Percentiles rank a stretch among this genome's conserved stretches.
phyloP scores from a whole-genome alignment of 2,888 invertebrate genomes.

The Drosophila limbata region DNA sequence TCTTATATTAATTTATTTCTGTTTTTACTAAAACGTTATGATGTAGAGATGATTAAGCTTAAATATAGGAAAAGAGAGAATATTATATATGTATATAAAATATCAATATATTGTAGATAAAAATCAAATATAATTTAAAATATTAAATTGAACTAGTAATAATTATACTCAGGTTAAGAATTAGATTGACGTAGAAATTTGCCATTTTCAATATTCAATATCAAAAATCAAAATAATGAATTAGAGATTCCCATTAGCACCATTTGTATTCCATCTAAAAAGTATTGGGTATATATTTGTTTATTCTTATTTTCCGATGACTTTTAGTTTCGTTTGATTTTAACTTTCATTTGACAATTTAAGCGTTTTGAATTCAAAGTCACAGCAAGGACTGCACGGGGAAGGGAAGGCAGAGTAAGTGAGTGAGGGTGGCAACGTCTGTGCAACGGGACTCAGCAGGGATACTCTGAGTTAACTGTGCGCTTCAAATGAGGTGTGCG shows the following conservation, averaged over 20 bases:
- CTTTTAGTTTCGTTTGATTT: conserved; percentile 28
- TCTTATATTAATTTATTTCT: not conserved
- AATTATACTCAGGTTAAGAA: too few relatives aligned
- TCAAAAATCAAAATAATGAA: too few relatives aligned
- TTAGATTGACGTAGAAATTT: too few relatives aligned
- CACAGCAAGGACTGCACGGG: not conserved
- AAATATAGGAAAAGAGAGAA: not conserved
- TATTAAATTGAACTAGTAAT: too few relatives aligned
- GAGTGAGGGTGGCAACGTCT: not conserved
- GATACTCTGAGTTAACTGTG: conserved; percentile 11
- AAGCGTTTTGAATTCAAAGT: conserved; percentile 21
- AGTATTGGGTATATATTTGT: not conserved
- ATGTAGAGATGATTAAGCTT: not conserved
- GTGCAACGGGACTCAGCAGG: conserved; percentile 5
- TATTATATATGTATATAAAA: too few relatives aligned
- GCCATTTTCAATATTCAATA: too few relatives aligned
- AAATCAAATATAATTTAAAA: too few relatives aligned
- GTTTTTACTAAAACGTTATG: not conserved
- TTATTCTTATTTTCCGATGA: not conserved
- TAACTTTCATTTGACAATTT: conserved; percentile 34
- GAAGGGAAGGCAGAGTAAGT: not conserved
- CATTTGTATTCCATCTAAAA: too few relatives aligned
- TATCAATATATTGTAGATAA: too few relatives aligned
- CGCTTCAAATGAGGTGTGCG: conserved; percentile 37
- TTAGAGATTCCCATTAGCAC: too few relatives aligned